phyloP scores from a whole-genome alignment of 2,888 invertebrate genomes.

The Drosophila pseudotalamancana region DNA sequence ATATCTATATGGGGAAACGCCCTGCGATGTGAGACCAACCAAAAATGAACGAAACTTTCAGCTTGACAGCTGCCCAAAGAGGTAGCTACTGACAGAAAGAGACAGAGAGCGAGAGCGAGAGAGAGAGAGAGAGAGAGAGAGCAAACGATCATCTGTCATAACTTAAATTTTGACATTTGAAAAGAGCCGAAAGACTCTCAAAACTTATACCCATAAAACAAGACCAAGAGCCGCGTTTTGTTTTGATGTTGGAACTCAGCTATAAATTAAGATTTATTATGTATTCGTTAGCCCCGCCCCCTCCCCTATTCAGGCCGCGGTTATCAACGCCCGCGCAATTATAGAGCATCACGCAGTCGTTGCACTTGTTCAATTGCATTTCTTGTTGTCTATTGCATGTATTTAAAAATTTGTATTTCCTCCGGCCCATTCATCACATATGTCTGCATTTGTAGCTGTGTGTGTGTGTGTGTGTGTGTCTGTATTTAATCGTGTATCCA shows the following conservation, averaged over 20 bases:
- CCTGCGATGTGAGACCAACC: constrained; percentile 38
- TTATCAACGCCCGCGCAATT: constrained; percentile 46
- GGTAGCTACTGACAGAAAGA: neutral
- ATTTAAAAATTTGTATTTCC: constrained; percentile 40
- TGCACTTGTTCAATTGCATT: constrained; percentile 61
- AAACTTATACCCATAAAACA: constrained; percentile 31
- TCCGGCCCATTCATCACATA: constrained; percentile 47
- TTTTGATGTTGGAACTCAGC: constrained; percentile 64
- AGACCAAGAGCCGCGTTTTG: constrained; percentile 36
- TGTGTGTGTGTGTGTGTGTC: too few relatives aligned
- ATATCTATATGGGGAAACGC: constrained; percentile 34
- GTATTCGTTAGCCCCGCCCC: constrained; percentile 17
- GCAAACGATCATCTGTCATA: constrained; percentile 66
- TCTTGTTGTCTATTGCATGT: constrained; percentile 45
- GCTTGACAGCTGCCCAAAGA: constrained; percentile 58
- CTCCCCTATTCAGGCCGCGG: neutral
- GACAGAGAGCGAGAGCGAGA: neutral
- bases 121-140: neutral
- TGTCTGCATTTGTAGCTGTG: neutral
- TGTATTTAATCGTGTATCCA: constrained; percentile 1
- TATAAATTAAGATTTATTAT: constrained; percentile 73
- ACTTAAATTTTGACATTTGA: constrained; percentile 67
- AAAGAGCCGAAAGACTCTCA: constrained; percentile 36
- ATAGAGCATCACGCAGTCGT: constrained; percentile 8
- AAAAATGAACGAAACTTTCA: constrained; percentile 55